Base-by-base conservation (phyloP, 2,797 vertebrate species). In the Astyanax mexicanus region DNA sequence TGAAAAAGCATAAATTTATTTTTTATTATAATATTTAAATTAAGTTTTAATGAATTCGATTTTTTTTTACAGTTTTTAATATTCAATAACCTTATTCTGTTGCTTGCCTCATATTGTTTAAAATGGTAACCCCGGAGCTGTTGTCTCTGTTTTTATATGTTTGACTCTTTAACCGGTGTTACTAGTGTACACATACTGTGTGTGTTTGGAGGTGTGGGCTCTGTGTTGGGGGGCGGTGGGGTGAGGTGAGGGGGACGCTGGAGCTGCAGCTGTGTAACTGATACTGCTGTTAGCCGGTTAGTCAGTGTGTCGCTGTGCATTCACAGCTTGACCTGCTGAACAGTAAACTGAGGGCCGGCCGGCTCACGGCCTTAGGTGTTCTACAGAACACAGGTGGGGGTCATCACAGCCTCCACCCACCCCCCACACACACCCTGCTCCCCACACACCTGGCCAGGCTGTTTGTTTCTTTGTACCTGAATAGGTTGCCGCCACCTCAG, bases 341-440 rank as follows among this genome's bases (percentile, higher is more conserved):
- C 66, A 52, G 64, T 42, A 76, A 76, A 76, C 47, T 40, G 23
- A 65, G 7, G 74, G 70, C 45, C 38, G 35, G 32, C 71, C 65
- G 77, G 66, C 64, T 23, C 60, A 35, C 38, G 55, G 74, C 81
- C 69, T 72, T 58, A 47, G 74, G 70, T 32, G 45, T 17, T 79
- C 69, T 70, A 61, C 37, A 69, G 66, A 52, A 77, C 51, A 47
- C 77, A 82, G 74, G 66, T 79, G n/a, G 58, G 77, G 58, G 61
- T 54, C 15, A 57, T 69, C 19, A 75, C n/a, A 57, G 37, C 72
- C 47, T 42, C 73, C 49, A 27, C 13, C 55, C 70, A 62, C 47
- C 15, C 44, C 7, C 25, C 25, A 69, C 44, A 68, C 21, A 35
- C 40, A 19, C 49, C 66, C n/a, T n/a, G n/a, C 61, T 71, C 72